A percentile compares a stretch with the other conserved stretches of the same genome.
These are phyloP conservation scores for Synergus umbraculus DNA, from an alignment of 2,888 invertebrate genomes.

Conservation along the genomic window DNA sequence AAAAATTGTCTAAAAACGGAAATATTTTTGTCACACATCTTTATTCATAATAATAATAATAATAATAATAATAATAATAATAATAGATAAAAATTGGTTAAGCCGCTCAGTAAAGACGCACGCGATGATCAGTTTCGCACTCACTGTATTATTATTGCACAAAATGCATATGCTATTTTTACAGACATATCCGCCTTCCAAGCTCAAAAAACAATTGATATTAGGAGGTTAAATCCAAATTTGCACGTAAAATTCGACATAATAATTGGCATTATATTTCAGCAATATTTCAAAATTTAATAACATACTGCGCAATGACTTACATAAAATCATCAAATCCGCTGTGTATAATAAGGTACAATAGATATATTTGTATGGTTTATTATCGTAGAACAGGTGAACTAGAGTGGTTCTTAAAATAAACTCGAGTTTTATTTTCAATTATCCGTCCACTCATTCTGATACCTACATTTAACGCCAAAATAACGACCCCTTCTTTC, in stretches of 20 bases:
- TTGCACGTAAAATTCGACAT: neutral
- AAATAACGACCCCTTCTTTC: neutral
- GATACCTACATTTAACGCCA: neutral
- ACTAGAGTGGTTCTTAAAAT: conserved; percentile 20
- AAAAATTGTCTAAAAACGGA: neutral
- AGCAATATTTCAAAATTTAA: conserved; percentile 2
- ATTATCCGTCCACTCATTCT: neutral
- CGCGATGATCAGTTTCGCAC: neutral
- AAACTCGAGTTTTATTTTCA: conserved; percentile 4
- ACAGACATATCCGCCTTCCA: conserved; percentile 25
- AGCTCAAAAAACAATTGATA: conserved; percentile 3
- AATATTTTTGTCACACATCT: conserved; percentile 64
- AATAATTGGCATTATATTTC: conserved; percentile 19
- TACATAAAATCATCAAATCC: conserved; percentile 18
- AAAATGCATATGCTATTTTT: conserved; percentile 10
- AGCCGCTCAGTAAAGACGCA: conserved; percentile 47
- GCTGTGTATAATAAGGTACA: conserved; percentile 10
- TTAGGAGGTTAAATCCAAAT: conserved; percentile 2
- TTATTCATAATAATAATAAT: conserved; percentile 67
- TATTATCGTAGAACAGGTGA: neutral
- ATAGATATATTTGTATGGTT: neutral
- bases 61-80: conserved; percentile 67
- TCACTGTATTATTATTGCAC: neutral
- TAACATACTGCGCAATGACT: conserved; percentile 13
- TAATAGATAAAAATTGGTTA: conserved; percentile 67